Evolutionary conservation across 1,140 invertebrate species (phyloP), one percentile per base, ranked within the genome.

Genomic region (Solenopsis invicta): DNA sequence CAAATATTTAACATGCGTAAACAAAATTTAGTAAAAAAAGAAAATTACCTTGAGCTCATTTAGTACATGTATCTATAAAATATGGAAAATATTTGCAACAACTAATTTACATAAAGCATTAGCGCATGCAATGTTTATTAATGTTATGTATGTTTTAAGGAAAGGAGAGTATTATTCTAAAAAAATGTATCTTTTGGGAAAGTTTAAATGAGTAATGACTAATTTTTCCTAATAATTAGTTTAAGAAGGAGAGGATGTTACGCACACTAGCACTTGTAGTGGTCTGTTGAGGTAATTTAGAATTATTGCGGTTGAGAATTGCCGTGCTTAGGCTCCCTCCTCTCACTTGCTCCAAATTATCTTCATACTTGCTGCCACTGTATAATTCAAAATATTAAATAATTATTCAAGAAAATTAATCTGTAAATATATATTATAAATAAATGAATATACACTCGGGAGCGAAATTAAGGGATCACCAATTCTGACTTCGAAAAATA

Each of bases 311-410:
- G 84, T 92, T 95, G 34, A 95, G 91, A 81, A 95, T 93, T 59
- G 94, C 93, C 56, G 94, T 93, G 78, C 90, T 94, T 75, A 94
- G 66, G 85, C 93, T 92, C 9, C 96, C 96, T 69, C 96, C 96
- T 48, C 95, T 95, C 41, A 96, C 93, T 54, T 96, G 96, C 87
- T 97, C 96, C 76, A 96, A 89, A 94, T 97, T 97, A 87, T 97
- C 97, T 85, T 97, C 97, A 91, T 97, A 97, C 87, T 97, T 96
- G 94, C 97, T 98, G 54, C 97, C 96, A 81, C 97, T 97, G 91
- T 29, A 41, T 41, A 95, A 94, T 82, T 71, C 59, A 77, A 85
- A 64, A 76, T 71, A n/a, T 54, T 37, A 13, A 24, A 61, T 18
- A 52, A 52, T 66, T 69, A 41, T 72, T 59, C 1, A 37, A 18